Base-by-base conservation (phyloP, 2,797 vertebrate genomes). In the Etheostoma perlongum region DNA sequence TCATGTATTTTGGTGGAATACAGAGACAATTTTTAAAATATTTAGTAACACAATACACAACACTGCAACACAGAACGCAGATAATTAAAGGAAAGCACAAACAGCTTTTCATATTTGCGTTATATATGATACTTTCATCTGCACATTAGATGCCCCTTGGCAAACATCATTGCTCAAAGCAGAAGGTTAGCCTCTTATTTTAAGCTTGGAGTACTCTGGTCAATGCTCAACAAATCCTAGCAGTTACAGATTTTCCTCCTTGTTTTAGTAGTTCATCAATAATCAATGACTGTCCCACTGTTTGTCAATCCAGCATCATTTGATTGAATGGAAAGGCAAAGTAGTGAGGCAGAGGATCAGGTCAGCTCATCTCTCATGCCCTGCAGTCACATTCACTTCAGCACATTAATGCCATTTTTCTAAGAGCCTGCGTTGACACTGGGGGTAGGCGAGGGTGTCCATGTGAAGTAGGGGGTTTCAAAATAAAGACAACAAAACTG, bases 211-310 rank as follows among this genome's bases (percentile, higher is more conserved):
- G 59, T 58, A 51, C 61, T 77, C 47, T 57, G 49, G 27, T 53
- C 61, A 75, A 19, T 61, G 48, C 70, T 60, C 19, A n/a, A 68
- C 68, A 75, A 81, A 70, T 61, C 73, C 60, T 11, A 46, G 68
- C 67, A 42, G 42, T 44, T 80, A 91, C 89, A 52, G 87, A 92
- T 93, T 86, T 84, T 78, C 70, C 64, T 68, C 52, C 67, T 67
- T 23, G 21, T 23, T 33, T 33, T 89, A 88, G 90, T 87, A 70
- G 79, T 87, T 92, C 82, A 88, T 92, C 93, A 91, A 88, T 93
- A 93, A 92, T 93, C 91, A 91, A 88, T 92, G 46, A 79, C 76
- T 51, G 63, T 88, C 75, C 57, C 1, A 46, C 82, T 85, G 89
- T 91, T 91, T 89, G 76, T 89, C 86, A 88, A 80, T 86, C 66